Base-by-base conservation (phyloP, 2,888 invertebrate genomes). In the Nycteola revayana region DNA sequence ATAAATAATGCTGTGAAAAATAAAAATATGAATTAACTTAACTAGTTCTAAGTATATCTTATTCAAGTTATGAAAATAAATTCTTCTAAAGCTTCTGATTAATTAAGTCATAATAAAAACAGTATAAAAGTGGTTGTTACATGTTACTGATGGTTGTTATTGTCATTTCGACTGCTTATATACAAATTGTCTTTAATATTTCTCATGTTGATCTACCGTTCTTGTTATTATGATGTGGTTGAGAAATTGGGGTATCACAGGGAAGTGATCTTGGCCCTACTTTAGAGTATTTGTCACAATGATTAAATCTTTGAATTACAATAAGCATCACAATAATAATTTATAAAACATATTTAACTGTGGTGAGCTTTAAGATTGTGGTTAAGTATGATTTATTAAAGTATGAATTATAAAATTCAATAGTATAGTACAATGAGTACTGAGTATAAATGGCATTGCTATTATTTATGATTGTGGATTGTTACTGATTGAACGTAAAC, bases 101-200 rank as follows among this genome's bases (percentile, higher is more conserved):
- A 10, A 23, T 32, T 54, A 32, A 43, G 28, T 33, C 44, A 8
- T 46, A 32, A 8, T 36, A 53, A 35, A 40, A 42, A 53, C 39
- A 52, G 59, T 66, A 57, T 64, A 58, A 53, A 63, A 58, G 67
- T 65, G 75, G 78, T 78, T 78, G 76, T 75, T 70, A 69, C 36
- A 41, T 61, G 60, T 72, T 71, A 72, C 59, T 55, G 28, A 58
- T 60, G 75, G 70, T 76, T 77, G 78, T 78, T 75, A 65, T 57
- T 47, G 68, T 66, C 56, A 49, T 70, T 67, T 63, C 66, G 75
- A 75, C 73, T 69, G 66, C 71, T 70, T 75, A 67, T 75, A 74
- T 66, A 73, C 54, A 47, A 62, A 56, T 32, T 8, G 49, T 63
- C 58, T 67, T 66, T 49, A 41, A 67, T 60, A 57, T 69, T 70